Conservation (phyloP, 2,797 vertebrate species). For the Monodelphis domestica region DNA sequence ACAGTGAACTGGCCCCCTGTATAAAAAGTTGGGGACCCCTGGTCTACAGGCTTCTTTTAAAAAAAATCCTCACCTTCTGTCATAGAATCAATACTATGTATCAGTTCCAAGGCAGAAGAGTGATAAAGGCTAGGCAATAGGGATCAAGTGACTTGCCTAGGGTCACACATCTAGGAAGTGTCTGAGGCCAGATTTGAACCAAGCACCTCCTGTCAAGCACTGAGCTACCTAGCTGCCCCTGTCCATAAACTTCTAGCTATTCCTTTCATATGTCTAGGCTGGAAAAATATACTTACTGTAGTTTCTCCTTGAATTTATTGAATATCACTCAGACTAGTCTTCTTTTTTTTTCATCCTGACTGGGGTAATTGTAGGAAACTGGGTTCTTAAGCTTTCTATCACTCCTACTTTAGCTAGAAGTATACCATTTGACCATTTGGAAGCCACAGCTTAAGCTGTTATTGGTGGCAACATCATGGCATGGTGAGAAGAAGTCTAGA, state of each 20-base stretch:
- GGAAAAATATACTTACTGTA: background rate
- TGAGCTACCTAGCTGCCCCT: too few relatives aligned
- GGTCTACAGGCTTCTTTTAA: too few relatives aligned
- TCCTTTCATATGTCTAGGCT: background rate
- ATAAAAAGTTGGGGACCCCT: too few relatives aligned
- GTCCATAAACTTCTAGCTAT: background rate
- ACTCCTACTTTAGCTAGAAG: background rate
- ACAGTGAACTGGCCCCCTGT: too few relatives aligned
- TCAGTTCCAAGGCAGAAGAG: too few relatives aligned
- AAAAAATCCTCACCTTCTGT: too few relatives aligned
- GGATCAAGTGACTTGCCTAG: too few relatives aligned
- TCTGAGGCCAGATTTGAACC: too few relatives aligned
- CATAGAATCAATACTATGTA: too few relatives aligned
- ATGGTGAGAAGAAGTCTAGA: background rate
- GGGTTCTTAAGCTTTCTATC: background rate
- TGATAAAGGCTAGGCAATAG: too few relatives aligned
- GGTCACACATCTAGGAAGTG: too few relatives aligned
- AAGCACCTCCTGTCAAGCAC: too few relatives aligned
- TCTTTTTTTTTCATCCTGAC: background rate
- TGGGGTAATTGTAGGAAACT: background rate
- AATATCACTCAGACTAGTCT: background rate
- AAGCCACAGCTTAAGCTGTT: background rate
- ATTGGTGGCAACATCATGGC: background rate
- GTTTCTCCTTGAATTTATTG: background rate
- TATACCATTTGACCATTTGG: background rate